Conservation (phyloP, 1,140 invertebrate species). For the Phymorhynchus buccinoides region DNA sequence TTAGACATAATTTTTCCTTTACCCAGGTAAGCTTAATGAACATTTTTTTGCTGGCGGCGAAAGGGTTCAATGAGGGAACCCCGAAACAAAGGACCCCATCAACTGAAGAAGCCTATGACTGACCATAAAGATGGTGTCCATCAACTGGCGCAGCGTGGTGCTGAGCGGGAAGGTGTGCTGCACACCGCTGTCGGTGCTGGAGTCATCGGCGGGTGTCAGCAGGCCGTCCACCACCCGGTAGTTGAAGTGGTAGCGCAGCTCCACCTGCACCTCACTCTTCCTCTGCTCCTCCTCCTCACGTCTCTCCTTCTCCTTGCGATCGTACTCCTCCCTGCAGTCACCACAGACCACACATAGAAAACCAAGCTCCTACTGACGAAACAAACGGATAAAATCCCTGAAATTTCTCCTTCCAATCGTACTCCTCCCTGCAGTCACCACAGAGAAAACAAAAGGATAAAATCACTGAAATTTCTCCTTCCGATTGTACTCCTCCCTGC, state of each 20-base stretch:
- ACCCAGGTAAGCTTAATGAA: too few species aligned
- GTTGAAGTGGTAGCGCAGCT: conserved; percentile 54
- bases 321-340: conserved; percentile 60
- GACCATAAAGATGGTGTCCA: neutral
- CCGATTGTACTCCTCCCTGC: conserved; percentile 59
- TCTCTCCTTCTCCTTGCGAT: conserved; percentile 39
- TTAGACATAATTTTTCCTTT: too few species aligned
- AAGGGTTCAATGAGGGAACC: too few species aligned
- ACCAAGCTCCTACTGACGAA: neutral
- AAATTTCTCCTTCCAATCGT: conserved; percentile 51
- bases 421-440: conserved; percentile 55
- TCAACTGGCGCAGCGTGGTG: neutral
- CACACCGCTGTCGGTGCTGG: neutral
- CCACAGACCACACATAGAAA: neutral
- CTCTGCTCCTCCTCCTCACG: conserved; percentile 58
- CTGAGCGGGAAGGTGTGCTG: neutral
- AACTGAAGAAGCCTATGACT: neutral
- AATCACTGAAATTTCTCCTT: too few species aligned
- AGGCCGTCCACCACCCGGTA: conserved; percentile 59
- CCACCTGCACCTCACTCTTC: conserved; percentile 54
- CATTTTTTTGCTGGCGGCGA: too few species aligned
- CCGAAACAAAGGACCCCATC: too few species aligned
- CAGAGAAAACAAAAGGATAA: too few species aligned
- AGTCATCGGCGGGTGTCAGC: conserved; percentile 24
- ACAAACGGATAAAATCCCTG: too few species aligned